A percentile compares a stretch with the other conserved stretches of the same genome.
phyloP scores from a whole-genome alignment of 2,888 invertebrate genomes.

The Lithosia quadra region DNA sequence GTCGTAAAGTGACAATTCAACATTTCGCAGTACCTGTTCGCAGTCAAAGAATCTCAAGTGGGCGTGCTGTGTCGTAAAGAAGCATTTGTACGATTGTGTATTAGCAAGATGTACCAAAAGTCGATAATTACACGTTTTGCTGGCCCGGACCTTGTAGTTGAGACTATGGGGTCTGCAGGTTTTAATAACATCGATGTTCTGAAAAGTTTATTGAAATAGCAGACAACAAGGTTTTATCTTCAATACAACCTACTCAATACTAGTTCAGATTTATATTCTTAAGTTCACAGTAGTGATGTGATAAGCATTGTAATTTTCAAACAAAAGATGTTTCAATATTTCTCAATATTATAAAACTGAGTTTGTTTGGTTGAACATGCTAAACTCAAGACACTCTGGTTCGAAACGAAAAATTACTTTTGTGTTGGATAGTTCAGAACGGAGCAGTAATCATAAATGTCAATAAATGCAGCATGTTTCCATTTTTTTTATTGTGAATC shows the following conservation, averaged over 20 bases:
- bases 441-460: too few relatives aligned
- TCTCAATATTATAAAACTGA: too few relatives aligned
- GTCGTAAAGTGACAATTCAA: conserved; percentile 70
- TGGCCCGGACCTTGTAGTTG: conserved; percentile 55
- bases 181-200: conserved; percentile 66
- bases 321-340: too few relatives aligned
- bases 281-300: too few relatives aligned
- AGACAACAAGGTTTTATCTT: neutral
- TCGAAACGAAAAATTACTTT: too few relatives aligned
- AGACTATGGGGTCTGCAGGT: conserved; percentile 59
- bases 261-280: too few relatives aligned
- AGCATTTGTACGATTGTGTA: conserved; percentile 58
- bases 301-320: neutral
- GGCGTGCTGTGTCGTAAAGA: conserved; percentile 59
- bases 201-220: conserved; percentile 51
- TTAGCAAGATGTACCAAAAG: conserved; percentile 65
- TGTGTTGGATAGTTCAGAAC: too few relatives aligned
- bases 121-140: conserved; percentile 62
- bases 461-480: too few relatives aligned
- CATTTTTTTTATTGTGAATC: too few relatives aligned
- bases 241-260: neutral
- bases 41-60: conserved; percentile 49
- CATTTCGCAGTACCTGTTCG: conserved; percentile 47
- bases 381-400: too few relatives aligned
- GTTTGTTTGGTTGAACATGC: too few relatives aligned